phyloP scores from a whole-genome alignment of 2,113 vertebrate genomes.

The Myrmecophaga tridactyla region DNA sequence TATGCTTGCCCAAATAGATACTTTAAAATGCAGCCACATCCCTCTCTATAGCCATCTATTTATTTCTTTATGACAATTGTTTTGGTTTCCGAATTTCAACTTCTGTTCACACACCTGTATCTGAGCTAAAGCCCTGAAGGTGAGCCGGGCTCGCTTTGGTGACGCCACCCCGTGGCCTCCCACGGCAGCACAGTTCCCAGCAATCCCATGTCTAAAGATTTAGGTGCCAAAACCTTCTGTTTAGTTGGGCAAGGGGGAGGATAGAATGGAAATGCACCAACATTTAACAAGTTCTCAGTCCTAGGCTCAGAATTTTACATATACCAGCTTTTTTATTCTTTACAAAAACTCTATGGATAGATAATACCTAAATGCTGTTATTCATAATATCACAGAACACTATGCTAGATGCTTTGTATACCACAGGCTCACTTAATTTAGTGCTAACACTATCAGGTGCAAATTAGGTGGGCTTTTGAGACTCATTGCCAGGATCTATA shows the following conservation, averaged over 20 bases:
- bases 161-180: conserved; percentile 65
- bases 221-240: neutral
- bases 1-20: conserved; percentile 54
- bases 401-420: neutral
- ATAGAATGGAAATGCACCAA: neutral
- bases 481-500: neutral
- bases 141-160: conserved; percentile 57
- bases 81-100: conserved; percentile 31
- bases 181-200: neutral
- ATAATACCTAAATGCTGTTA: neutral
- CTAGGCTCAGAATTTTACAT: neutral
- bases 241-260: accelerated
- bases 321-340: neutral
- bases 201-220: neutral
- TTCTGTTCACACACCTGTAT: conserved; percentile 62
- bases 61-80: conserved; percentile 57
- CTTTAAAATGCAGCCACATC: conserved; percentile 49
- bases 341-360: neutral
- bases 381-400: neutral
- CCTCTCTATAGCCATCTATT: conserved; percentile 20
- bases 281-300: neutral
- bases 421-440: neutral
- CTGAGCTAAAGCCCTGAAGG: conserved; percentile 51
- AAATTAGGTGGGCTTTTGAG: neutral
- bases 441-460: neutral